phyloP scores from a whole-genome alignment of 2,113 vertebrate species.

The Neogale vison region DNA sequence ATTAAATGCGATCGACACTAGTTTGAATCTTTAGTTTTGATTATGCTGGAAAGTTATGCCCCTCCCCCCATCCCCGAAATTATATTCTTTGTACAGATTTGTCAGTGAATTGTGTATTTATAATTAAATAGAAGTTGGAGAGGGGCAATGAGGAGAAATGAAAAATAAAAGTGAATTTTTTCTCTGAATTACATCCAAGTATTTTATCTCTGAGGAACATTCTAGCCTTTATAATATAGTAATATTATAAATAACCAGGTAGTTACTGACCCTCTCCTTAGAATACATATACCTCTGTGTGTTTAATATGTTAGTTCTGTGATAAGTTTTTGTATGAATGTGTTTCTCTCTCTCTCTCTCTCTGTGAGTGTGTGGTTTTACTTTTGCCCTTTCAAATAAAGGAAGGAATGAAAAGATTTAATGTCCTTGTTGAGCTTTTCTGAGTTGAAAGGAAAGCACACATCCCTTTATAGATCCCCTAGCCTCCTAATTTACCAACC shows the following conservation, averaged over 20 bases:
- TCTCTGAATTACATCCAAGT: neutral
- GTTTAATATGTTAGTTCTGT: neutral
- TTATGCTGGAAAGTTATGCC: neutral
- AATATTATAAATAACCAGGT: neutral
- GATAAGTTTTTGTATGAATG: neutral
- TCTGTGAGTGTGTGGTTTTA: neutral
- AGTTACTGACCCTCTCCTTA: conserved; percentile 47
- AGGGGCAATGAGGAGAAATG: no score
- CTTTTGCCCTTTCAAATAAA: conserved; percentile 31
- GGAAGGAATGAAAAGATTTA: conserved; percentile 46
- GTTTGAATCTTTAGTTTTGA: conserved; percentile 53
- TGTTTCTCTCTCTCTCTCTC: neutral
- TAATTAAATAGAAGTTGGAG: neutral
- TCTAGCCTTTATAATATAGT: conserved; percentile 29
- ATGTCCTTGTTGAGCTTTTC: conserved; percentile 32
- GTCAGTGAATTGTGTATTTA: conserved; percentile 8
- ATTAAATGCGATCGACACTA: conserved; percentile 1
- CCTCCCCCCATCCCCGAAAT: neutral
- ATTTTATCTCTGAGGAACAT: neutral
- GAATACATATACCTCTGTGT: conserved; percentile 6
- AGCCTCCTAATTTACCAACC: conserved; percentile 52
- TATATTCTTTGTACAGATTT: neutral
- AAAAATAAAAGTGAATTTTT: neutral
- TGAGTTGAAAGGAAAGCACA: conserved; percentile 18
- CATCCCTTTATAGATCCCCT: conserved; percentile 5